Conservation (phyloP, 1,140 invertebrate genomes). For the Drosophila tsacasi region DNA sequence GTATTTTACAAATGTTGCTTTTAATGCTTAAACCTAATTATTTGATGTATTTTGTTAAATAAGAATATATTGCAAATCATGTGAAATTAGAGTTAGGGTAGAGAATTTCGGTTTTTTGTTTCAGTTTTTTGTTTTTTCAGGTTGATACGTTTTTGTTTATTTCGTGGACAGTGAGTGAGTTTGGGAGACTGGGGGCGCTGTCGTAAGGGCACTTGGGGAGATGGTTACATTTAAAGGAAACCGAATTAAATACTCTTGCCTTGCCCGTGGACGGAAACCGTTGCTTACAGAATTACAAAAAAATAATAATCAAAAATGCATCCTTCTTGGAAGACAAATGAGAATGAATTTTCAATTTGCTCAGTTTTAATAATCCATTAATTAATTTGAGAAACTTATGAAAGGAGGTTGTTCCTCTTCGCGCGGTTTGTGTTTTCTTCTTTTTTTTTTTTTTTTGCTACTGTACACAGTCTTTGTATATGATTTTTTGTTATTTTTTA, state of each 20-base stretch:
- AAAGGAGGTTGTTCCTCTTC: slow-evolving; percentile 21
- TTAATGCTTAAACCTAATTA: slow-evolving; percentile 33
- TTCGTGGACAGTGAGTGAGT: slow-evolving; percentile 14
- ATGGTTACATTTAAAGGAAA: slow-evolving; percentile 20
- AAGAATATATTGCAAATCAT: slow-evolving; percentile 69
- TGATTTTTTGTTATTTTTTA: slow-evolving; percentile 49
- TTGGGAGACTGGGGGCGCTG: slow-evolving; percentile 64
- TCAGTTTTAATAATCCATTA: slow-evolving; percentile 32
- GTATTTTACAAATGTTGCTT: slow-evolving; percentile 56
- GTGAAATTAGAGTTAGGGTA: slow-evolving; percentile 10
- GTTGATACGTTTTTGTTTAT: neutral
- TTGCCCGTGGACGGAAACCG: slow-evolving; percentile 80
- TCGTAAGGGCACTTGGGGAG: slow-evolving; percentile 66
- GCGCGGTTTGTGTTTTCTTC: slow-evolving; percentile 11
- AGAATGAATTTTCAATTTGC: slow-evolving; percentile 58
- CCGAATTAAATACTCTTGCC: slow-evolving; percentile 69
- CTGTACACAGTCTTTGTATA: slow-evolving; percentile 81
- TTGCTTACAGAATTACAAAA: slow-evolving; percentile 63
- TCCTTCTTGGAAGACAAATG: slow-evolving; percentile 77
- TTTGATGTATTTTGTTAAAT: slow-evolving; percentile 28
- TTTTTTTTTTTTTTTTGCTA: slow-evolving; percentile 63
- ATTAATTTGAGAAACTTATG: slow-evolving; percentile 43
- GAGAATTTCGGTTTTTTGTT: neutral
- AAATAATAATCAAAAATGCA: slow-evolving; percentile 45
- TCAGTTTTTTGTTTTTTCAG: too few relatives aligned